phyloP scores from a whole-genome alignment of 2,113 vertebrate genomes.

The Alosa alosa region DNA sequence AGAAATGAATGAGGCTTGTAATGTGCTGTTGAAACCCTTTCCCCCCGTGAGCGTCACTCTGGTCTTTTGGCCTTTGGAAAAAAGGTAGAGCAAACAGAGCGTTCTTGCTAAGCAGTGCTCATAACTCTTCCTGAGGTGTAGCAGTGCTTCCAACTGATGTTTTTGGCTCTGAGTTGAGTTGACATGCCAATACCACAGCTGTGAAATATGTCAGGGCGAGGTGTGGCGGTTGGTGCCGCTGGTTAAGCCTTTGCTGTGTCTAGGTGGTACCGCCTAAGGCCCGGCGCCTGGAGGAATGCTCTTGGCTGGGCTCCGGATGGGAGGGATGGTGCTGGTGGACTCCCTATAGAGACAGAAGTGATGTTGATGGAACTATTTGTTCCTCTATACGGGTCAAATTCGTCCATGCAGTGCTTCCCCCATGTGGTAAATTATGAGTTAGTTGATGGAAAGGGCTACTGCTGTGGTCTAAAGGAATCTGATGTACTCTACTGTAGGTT shows the following conservation, averaged over 20 bases:
- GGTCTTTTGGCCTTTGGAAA: background rate
- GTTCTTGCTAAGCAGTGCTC: background rate
- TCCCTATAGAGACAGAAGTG: background rate
- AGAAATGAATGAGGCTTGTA: slow-evolving; percentile 21
- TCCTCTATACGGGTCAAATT: background rate
- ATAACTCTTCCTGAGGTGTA: slow-evolving; percentile 8
- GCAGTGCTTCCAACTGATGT: background rate
- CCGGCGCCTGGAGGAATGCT: slow-evolving; percentile 1
- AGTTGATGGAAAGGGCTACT: background rate
- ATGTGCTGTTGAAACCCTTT: slow-evolving; percentile 6
- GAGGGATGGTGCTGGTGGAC: background rate
- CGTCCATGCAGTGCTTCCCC: no score
- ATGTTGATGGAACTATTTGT: background rate
- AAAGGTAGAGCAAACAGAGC: background rate
- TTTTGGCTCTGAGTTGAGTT: background rate
- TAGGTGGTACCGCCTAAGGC: background rate
- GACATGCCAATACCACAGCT: background rate
- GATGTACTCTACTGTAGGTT: background rate
- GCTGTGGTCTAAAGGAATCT: background rate
- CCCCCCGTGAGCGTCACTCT: background rate
- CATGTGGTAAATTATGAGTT: background rate
- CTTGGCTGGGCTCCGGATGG: background rate
- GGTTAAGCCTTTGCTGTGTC: background rate
- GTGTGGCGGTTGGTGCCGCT: background rate
- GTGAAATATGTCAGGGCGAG: background rate